Evolutionary conservation across 2,113 vertebrate genomes (phyloP).

Genomic region (Thryonomys swinderianus): DNA sequence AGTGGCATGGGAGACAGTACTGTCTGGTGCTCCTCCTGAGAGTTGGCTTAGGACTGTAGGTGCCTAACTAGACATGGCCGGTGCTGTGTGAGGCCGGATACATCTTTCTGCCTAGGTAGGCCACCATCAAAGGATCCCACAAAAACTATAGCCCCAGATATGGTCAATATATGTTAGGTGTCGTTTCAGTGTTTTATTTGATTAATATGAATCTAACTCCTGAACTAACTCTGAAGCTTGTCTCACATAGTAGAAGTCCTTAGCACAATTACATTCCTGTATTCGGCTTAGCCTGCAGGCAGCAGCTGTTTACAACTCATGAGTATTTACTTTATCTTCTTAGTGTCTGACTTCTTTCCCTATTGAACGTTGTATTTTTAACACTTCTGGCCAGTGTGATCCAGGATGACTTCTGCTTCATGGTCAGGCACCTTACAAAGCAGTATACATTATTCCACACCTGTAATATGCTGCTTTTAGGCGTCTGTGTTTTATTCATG

Average conservation of each 20-base stretch:
- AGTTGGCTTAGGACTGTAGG: not conserved
- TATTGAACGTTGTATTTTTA: conserved; percentile 35
- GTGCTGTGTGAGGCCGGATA: not conserved
- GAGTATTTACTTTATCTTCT: not conserved
- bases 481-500: not conserved
- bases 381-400: not conserved
- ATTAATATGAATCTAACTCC: not conserved
- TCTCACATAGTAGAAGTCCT: not conserved
- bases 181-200: not conserved
- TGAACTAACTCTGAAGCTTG: not conserved
- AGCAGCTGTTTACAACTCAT: not conserved
- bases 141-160: not conserved
- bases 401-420: not conserved
- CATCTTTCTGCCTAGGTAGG: not conserved
- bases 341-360: not conserved
- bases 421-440: not conserved
- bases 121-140: not conserved
- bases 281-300: not conserved
- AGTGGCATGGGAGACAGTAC: not conserved
- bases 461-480: not conserved
- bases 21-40: not conserved
- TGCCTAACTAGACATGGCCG: not conserved
- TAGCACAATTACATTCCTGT: not conserved
- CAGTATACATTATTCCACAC: not conserved
- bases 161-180: not conserved